Conservation (phyloP, 2,888 invertebrate species). For the Drosophila paucipuncta region DNA sequence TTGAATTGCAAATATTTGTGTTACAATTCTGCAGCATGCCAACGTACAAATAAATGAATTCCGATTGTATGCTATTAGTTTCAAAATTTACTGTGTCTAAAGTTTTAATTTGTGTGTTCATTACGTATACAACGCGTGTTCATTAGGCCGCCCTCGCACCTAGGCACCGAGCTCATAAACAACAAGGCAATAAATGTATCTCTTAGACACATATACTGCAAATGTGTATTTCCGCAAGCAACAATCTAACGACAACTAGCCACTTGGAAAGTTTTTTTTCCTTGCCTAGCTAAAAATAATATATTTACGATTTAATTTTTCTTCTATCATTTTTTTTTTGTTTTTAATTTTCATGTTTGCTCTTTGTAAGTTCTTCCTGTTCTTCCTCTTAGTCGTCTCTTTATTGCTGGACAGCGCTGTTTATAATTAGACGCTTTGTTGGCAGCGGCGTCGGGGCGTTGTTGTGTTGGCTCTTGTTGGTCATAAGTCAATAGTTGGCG, state of each 20-base stretch:
- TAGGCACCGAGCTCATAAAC: conserved; percentile 30
- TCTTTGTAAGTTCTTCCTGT: conserved; percentile 50
- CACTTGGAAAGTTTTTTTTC: conserved; percentile 38
- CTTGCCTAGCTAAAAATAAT: conserved; percentile 65
- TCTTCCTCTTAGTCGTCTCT: conserved; percentile 13
- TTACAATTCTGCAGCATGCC: conserved; percentile 56
- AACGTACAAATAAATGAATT: conserved; percentile 64
- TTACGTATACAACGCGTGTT: conserved; percentile 54
- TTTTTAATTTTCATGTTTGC: conserved; percentile 50
- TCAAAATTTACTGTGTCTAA: conserved; percentile 57
- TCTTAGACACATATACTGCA: conserved; percentile 14
- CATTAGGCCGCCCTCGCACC: conserved; percentile 44
- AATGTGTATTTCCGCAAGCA: conserved; percentile 32
- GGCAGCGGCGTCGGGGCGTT: conserved; percentile 11
- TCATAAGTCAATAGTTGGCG: conserved; percentile 78
- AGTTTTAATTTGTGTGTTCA: conserved; percentile 66
- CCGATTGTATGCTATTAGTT: conserved; percentile 68
- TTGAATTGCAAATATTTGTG: conserved; percentile 79
- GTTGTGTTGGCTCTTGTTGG: conserved; percentile 42
- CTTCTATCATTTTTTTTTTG: not conserved
- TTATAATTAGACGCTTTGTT: conserved; percentile 67
- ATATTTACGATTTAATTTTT: conserved; percentile 69
- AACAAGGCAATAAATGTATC: conserved; percentile 43
- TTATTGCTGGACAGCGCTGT: conserved; percentile 44
- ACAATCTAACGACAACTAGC: conserved; percentile 17